Evolutionary conservation across 1,140 invertebrate genomes (phyloP), one percentile per base, ranked within the genome.

Genomic region (Orius insidiosus): DNA sequence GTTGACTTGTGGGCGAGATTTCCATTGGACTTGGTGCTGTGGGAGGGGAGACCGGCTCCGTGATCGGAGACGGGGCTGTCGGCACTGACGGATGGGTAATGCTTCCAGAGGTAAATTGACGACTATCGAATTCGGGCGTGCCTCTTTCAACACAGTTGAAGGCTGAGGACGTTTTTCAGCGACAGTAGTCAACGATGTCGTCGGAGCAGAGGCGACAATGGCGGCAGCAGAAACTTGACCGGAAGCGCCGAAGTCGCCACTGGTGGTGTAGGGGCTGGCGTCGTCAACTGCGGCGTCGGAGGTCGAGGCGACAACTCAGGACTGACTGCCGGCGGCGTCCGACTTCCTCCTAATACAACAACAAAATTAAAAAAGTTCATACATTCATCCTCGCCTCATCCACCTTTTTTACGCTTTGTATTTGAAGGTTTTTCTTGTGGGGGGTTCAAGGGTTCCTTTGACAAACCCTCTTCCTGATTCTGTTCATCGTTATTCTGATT

Each of bases 141-240:
- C 6, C 13, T 49, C 47, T 49, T 44, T 49, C 18, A 41, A 19
- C 10, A 19, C 38, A 5, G 41, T 41, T 44, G 37, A 8, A 31
- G 41, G 41, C 41, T 43, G 19, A 6, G 14, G 6, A n/a, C 41
- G 35, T 10, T 39, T 11, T 16, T 13, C 31, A 44, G 47, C 53
- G 36, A 53, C 48, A 43, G 46, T 55, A 54, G 53, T 52, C 45
- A 56, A 56, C 58, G 58, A 59, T 56, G 56, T 59, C 59, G 58
- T 57, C 48, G 52, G 54, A 48, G 35, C 50, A 40, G 48, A 45
- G 37, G 47, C 37, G 8, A 40, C n/a, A n/a, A n/a, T 30, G 3
- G 15, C 4, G 16, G 18, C 35, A 7, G 37, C 35, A 30, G 16
- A 40, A 14, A 15, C 9, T 9, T 11, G 35, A 36, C n/a, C n/a